Evolutionary conservation across 35 echinoderm and acorn worm species (phyloP), one percentile per base, ranked within the genome.

Genomic region (Acanthaster planci): DNA sequence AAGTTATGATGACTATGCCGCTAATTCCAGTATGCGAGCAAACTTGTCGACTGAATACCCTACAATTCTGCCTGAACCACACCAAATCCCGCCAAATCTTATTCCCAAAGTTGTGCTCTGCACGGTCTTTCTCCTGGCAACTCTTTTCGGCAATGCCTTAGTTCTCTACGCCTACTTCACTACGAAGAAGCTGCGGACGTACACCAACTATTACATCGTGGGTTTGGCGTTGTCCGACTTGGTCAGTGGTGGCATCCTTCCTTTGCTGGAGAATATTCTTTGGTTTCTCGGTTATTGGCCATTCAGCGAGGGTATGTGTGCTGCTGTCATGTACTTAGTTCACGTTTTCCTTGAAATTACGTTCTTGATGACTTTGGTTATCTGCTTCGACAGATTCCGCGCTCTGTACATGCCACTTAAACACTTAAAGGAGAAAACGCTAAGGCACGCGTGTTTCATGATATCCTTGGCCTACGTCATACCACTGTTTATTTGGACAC

Each of bases 341-440:
- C 87, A 83, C 51, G 50, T 79, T 26, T 58, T 83, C 59, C 15
- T 79, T 17, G 79, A 89, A 39, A 39, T n/a, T 3, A 60, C 76
- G 2, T 50, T 68, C 18, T 16, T 89, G 10, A 51, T 83, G 9
- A 81, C 77, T 5, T 32, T 81, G 18, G 42, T 89, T 36, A 89
- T 89, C 80, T 83, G 87, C 52, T 51, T 89, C 27, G 87, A 89
- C 52, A 58, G 87, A 22, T 89, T 57, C 64, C 40, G 81, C 0
- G 87, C 87, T 19, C 38, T 89, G 42, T 37, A 60, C 17, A 40
- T 36, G 38, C 87, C 87, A 5, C 51, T 89, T 1, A 29, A 68
- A 7, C 87, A 89, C 82, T 58, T 83, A 17, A 83, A 59, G 5
- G 52, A 57, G 38, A 53, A 57, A 1, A 57, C 81, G 21, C 27